phyloP scores from a whole-genome alignment of 2,113 vertebrate genomes.

The Puma concolor region DNA sequence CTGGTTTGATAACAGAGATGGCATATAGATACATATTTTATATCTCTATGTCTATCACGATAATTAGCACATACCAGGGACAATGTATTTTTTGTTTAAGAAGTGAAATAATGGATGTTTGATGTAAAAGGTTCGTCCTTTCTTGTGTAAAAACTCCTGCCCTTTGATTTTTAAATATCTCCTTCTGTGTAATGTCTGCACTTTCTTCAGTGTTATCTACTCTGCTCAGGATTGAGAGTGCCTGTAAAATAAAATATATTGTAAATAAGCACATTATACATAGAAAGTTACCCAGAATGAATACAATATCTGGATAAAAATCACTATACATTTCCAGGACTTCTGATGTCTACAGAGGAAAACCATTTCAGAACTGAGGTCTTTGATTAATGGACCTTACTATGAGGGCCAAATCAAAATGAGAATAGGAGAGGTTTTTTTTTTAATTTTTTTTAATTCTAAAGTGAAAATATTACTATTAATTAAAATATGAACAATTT shows the following conservation, averaged over 20 bases:
- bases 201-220: neutral
- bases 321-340: neutral
- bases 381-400: neutral
- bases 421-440: neutral
- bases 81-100: neutral
- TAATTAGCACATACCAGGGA: neutral
- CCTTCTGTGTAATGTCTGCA: neutral
- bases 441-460: neutral
- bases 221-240: neutral
- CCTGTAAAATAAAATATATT: neutral
- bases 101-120: neutral
- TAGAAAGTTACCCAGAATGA: neutral
- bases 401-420: neutral
- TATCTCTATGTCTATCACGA: neutral
- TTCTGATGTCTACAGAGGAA: neutral
- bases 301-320: neutral
- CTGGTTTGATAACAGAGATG: neutral
- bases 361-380: neutral
- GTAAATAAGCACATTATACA: neutral
- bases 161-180: neutral
- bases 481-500: conserved; percentile 16
- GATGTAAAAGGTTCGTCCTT: neutral
- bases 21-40: neutral
- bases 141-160: neutral
- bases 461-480: neutral